phyloP scores from a whole-genome alignment of 2,888 invertebrate species.

The Stomorhina lunata region DNA sequence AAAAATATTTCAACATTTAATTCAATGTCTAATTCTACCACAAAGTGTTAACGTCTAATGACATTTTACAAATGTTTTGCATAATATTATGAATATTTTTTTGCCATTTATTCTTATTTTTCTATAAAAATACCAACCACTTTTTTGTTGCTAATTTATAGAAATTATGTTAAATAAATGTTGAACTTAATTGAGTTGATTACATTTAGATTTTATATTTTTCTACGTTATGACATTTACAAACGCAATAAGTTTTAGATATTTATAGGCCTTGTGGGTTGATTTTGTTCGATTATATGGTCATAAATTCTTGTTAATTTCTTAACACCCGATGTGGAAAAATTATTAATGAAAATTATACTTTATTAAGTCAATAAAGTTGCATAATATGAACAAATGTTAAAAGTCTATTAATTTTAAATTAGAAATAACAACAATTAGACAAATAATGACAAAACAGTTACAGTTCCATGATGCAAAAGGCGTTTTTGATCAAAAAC shows the following conservation, averaged over 20 bases:
- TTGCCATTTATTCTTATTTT: background rate
- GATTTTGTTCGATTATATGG: constrained; percentile 7
- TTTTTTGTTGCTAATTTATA: background rate
- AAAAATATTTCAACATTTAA: no score
- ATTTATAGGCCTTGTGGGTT: constrained; percentile 24
- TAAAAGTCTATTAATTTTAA: background rate
- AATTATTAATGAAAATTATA: background rate
- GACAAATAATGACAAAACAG: no score
- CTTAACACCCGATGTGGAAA: background rate
- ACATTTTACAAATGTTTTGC: background rate
- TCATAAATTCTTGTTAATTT: constrained; percentile 7
- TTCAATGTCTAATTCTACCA: no score
- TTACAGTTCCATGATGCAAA: no score
- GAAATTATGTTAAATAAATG: background rate
- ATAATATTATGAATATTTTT: background rate
- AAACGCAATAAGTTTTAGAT: constrained; percentile 10
- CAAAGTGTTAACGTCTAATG: no score
- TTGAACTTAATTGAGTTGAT: background rate
- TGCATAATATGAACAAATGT: background rate
- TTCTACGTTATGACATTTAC: background rate
- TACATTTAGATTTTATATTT: background rate
- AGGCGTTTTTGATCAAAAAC: no score
- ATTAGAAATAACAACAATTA: no score
- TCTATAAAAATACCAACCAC: background rate
- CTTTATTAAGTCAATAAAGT: background rate